phyloP scores from a whole-genome alignment of 2,888 invertebrate species.

The Apantesis nais region DNA sequence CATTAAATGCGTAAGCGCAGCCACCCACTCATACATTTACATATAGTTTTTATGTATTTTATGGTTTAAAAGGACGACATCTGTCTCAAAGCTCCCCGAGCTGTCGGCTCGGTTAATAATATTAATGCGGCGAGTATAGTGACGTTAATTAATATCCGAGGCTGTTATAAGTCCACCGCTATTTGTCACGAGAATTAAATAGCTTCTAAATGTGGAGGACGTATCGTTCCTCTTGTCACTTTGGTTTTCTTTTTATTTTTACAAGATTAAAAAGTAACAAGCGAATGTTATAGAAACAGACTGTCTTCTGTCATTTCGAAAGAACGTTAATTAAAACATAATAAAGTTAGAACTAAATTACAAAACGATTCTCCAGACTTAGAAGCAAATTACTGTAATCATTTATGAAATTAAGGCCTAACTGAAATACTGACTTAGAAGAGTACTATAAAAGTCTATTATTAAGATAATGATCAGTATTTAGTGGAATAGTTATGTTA shows the following conservation, averaged over 20 bases:
- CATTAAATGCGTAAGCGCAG: background rate
- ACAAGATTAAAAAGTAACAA: slow-evolving; percentile 1
- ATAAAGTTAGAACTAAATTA: background rate
- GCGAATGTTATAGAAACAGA: slow-evolving; percentile 10
- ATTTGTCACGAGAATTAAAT: slow-evolving; percentile 22
- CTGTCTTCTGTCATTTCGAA: background rate
- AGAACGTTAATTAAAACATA: background rate
- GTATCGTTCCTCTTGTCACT: slow-evolving; percentile 7
- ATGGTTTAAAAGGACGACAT: slow-evolving; percentile 11
- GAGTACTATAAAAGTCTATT: background rate
- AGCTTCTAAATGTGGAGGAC: slow-evolving; percentile 20
- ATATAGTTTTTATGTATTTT: background rate
- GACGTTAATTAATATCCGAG: slow-evolving; percentile 19
- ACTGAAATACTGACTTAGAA: background rate
- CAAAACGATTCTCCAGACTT: background rate
- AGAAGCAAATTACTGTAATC: background rate
- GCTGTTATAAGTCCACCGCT: slow-evolving; percentile 15
- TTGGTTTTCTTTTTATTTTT: slow-evolving; percentile 2
- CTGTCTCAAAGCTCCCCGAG: slow-evolving; percentile 7
- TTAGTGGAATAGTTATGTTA: slow-evolving; percentile 18
- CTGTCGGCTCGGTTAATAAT: slow-evolving; percentile 23
- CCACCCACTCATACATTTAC: background rate
- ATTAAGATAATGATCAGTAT: slow-evolving; percentile 12
- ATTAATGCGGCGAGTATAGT: slow-evolving; percentile 27
- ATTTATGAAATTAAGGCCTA: background rate